Evolutionary conservation across 2,113 vertebrate genomes (phyloP).

Genomic region (Salvator merianae): DNA sequence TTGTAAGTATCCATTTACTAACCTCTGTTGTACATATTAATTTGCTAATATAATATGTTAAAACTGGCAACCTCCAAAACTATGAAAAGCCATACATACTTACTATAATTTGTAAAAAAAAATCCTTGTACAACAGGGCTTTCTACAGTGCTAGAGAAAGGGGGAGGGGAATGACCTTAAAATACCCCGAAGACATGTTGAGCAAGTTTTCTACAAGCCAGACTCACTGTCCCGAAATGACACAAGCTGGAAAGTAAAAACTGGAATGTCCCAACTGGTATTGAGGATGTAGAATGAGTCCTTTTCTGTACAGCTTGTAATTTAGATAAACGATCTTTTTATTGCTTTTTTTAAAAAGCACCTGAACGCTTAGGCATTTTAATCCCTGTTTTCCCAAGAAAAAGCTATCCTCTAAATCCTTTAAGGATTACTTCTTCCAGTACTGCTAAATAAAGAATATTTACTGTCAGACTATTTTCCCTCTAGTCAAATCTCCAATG

Average conservation of each 20-base stretch:
- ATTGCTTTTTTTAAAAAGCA: conserved; percentile 7
- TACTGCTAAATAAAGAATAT: not conserved
- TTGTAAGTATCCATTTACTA: not conserved
- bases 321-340: not conserved
- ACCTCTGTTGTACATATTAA: not conserved
- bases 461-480: not conserved
- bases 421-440: not conserved
- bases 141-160: not conserved
- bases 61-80: not conserved
- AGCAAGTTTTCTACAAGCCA: not conserved
- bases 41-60: conserved; percentile 3
- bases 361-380: conserved; percentile 25
- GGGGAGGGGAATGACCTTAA: conserved; percentile 38
- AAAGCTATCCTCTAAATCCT: conserved; percentile 13
- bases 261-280: not conserved
- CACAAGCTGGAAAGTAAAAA: conserved; percentile 22
- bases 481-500: not conserved
- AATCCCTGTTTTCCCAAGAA: conserved; percentile 18
- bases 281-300: not conserved
- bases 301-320: not conserved
- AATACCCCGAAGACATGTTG: conserved; percentile 3
- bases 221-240: conserved; percentile 51
- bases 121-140: conserved; percentile 5
- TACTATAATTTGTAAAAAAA: not conserved
- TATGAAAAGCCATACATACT: not conserved